Conservation (phyloP, 2,888 invertebrate species). For the Tholera decimalis region DNA sequence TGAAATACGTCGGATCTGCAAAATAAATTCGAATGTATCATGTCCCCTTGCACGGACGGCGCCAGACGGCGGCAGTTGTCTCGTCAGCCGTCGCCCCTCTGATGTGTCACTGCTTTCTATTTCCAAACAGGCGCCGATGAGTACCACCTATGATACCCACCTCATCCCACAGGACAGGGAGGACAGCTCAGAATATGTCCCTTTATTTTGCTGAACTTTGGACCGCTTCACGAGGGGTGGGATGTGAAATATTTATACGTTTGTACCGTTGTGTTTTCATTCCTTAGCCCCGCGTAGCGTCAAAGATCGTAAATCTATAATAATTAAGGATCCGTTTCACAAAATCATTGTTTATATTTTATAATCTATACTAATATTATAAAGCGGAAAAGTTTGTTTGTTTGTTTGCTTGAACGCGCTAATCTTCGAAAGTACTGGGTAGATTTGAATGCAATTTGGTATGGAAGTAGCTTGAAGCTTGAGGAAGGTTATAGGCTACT, state of each 20-base stretch:
- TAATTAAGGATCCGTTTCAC: background rate
- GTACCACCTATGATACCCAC: constrained; percentile 73
- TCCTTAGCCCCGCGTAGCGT: no score
- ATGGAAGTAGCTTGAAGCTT: no score
- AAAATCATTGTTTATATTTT: background rate
- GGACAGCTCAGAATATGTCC: constrained; percentile 25
- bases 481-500: no score
- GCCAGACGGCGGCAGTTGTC: constrained; percentile 70
- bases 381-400: no score
- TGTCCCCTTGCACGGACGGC: constrained; percentile 65
- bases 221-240: background rate
- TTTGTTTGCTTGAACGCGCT: no score
- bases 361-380: no score
- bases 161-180: constrained; percentile 62
- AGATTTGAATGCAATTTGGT: no score
- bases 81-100: constrained; percentile 70
- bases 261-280: background rate
- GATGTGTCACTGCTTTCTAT: constrained; percentile 88
- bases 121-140: constrained; percentile 82
- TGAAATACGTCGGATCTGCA: constrained; percentile 52
- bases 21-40: constrained; percentile 62
- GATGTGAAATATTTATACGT: no score
- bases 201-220: constrained; percentile 36
- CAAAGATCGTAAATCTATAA: background rate
- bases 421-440: no score